Conservation (phyloP, 2,888 invertebrate species). For the Trichopria drosophilae region DNA sequence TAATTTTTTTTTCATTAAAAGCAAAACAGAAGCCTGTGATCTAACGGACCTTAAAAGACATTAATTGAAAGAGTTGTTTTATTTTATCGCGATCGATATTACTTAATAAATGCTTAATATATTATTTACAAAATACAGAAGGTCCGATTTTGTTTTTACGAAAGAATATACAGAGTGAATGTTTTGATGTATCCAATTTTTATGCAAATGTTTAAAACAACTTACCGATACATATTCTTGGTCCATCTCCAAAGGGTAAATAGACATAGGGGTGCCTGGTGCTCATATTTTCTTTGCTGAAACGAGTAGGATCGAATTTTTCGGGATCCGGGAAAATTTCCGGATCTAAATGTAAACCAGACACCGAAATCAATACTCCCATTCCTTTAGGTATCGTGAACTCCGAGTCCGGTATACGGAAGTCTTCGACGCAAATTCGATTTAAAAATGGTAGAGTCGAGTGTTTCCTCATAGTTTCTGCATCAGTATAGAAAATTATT, state of each 20-base stretch:
- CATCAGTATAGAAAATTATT: neutral
- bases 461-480: conserved; percentile 49
- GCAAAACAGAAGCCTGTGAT: too few species aligned
- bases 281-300: conserved; percentile 49
- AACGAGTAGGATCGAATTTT: conserved; percentile 60
- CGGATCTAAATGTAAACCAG: conserved; percentile 57
- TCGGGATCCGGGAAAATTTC: conserved; percentile 58
- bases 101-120: too few species aligned
- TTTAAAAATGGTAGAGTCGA: conserved; percentile 47
- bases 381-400: conserved; percentile 35
- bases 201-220: too few species aligned
- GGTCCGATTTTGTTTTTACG: too few species aligned
- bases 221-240: conserved; percentile 40
- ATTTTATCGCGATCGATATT: too few species aligned
- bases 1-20: too few species aligned
- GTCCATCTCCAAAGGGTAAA: conserved; percentile 40
- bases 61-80: too few species aligned
- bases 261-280: conserved; percentile 35
- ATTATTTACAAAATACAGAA: too few species aligned
- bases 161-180: too few species aligned
- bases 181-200: too few species aligned
- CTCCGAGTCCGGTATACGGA: conserved; percentile 31
- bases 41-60: too few species aligned
- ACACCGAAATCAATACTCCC: conserved; percentile 49
- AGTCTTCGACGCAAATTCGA: conserved; percentile 45